Evolutionary conservation across 1,140 invertebrate genomes (phyloP), one percentile per base, ranked within the genome.

Genomic region (Drosophila lini): DNA sequence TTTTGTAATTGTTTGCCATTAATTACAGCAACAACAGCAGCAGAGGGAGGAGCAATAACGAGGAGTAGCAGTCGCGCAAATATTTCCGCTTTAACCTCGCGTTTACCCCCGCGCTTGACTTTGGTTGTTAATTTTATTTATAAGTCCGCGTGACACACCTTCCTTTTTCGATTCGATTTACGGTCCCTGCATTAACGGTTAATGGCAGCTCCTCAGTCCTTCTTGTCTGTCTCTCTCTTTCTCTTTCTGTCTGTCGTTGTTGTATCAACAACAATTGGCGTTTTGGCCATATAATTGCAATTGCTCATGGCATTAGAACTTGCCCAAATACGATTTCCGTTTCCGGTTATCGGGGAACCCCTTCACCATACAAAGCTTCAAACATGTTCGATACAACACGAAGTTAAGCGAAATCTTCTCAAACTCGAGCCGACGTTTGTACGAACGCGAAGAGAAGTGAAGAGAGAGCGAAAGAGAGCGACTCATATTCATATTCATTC

Each of bases 1-100:
- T 80, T 75, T 81, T n/a, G 86, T 90, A 90, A 90, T 86, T 90
- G 86, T 81, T 90, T 78, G 86, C 75, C 85, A 90, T 90, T 90
- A 90, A 90, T 90, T 90, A 90, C 81, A 86, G 67, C 59, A 80
- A 78, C 60, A 88, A 55, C 57, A 76, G 57, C 36, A 59, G 42
- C 25, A 48, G 40, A 45, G 55, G 16, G 41, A 48, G 47, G 52
- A 48, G 25, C 25, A 28, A 28, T 28, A 28, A 28, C 5, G 25
- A 28, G 25, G 25, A 28, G 56, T 22, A 76, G 44, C 78, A 76
- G 62, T 34, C 41, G 73, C 69, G 63, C 76, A 89, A 90, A 90
- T 90, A 85, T 90, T 90, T 90, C 84, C 84, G 84, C 85, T 83
- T 81, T 79, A 71, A 63, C 69, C 77, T 65, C 42, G 22, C 25